These are phyloP conservation scores for Oikopleura vanhoeffeni DNA, from an alignment of 23 tunicate species.

Conservation along the genomic window DNA sequence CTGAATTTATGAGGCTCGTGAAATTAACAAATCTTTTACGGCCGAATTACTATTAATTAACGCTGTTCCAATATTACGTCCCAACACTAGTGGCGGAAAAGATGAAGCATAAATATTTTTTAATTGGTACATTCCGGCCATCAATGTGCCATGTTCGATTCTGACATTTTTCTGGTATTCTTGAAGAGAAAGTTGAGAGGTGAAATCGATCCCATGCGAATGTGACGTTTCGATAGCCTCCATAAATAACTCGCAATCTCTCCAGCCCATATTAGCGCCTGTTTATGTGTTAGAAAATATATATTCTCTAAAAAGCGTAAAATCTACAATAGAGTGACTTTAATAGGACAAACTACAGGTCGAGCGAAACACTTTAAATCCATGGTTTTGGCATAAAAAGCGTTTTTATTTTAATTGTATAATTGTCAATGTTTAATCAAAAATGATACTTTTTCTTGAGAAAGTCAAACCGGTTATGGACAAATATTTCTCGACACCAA, in stretches of 20 bases:
- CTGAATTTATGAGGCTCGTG: not conserved
- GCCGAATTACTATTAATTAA: not conserved
- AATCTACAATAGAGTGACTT: too few species aligned
- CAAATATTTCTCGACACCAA: too few species aligned
- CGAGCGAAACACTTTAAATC: too few species aligned
- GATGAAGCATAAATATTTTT: not conserved
- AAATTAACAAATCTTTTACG: not conserved
- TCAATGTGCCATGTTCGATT: not conserved
- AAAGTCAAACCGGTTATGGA: too few species aligned
- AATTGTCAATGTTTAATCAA: too few species aligned
- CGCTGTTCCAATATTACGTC: not conserved
- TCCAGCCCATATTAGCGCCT: constrained; percentile 13
- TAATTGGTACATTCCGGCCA: not conserved
- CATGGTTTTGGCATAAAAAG: too few species aligned
- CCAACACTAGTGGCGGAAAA: not conserved
- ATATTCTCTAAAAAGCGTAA: too few species aligned
- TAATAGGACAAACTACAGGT: too few species aligned
- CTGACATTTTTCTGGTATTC: not conserved
- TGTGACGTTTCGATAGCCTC: not conserved
- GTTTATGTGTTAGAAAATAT: not conserved
- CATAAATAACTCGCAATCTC: not conserved
- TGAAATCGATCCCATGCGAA: not conserved
- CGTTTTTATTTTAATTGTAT: too few species aligned
- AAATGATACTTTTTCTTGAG: too few species aligned
- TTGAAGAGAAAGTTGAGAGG: not conserved